phyloP scores from a whole-genome alignment of 2,888 invertebrate species.

The Lasioglossum marginatum region DNA sequence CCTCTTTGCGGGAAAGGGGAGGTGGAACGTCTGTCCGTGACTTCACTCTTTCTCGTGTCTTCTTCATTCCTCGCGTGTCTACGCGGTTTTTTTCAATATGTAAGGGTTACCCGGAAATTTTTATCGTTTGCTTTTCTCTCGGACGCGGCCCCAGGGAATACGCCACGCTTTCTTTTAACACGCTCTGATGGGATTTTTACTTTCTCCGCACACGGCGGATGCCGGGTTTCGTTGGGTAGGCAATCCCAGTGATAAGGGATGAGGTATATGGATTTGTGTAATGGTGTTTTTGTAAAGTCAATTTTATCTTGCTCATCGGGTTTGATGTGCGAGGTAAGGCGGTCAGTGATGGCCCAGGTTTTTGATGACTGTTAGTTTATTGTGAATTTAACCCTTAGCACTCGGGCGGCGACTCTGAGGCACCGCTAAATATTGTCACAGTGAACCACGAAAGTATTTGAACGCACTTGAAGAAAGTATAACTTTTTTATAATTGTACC shows the following conservation, averaged over 20 bases:
- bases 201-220: background rate
- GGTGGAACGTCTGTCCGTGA: background rate
- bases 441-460: no score
- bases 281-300: slow-evolving; percentile 1
- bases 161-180: slow-evolving; percentile 3
- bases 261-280: background rate
- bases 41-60: background rate
- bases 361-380: background rate
- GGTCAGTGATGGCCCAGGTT: background rate
- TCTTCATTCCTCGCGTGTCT: background rate
- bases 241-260: background rate
- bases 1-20: background rate
- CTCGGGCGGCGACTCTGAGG: no score
- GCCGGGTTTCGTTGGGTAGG: background rate
- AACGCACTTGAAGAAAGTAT: no score
- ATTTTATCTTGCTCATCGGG: background rate
- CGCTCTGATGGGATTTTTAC: slow-evolving; percentile 3
- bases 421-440: no score
- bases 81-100: background rate
- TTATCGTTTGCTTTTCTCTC: background rate
- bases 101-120: background rate
- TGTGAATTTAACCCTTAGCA: no score
- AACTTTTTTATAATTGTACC: no score
- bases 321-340: background rate
- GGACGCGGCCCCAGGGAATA: background rate